phyloP scores from a whole-genome alignment of 2,113 vertebrate genomes.

The Chascanopsetta lugubris region DNA sequence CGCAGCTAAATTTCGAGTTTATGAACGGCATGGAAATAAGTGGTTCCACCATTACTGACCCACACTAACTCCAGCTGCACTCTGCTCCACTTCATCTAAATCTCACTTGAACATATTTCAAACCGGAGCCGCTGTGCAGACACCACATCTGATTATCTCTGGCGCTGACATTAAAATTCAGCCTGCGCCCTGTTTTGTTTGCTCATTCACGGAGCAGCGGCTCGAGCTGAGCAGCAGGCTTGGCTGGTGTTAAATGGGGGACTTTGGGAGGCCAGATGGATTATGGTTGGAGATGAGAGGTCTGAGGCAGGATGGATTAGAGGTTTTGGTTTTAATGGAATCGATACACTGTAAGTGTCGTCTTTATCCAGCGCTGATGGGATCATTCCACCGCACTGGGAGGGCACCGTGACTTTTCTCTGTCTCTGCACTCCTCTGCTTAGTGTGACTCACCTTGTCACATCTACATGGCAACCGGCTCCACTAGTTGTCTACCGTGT shows the following conservation, averaged over 20 bases:
- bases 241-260: slow-evolving; percentile 62
- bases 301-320: slow-evolving; percentile 75
- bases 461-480: slow-evolving; percentile 44
- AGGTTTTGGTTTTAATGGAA: slow-evolving; percentile 76
- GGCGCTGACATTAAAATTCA: slow-evolving; percentile 55
- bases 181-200: slow-evolving; percentile 61
- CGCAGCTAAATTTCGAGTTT: not conserved
- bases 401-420: slow-evolving; percentile 73
- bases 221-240: slow-evolving; percentile 58
- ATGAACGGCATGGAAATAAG: not conserved
- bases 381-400: slow-evolving; percentile 75
- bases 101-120: not conserved
- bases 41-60: not conserved
- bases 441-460: slow-evolving; percentile 58
- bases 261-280: slow-evolving; percentile 71
- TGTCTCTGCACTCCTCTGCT: slow-evolving; percentile 40
- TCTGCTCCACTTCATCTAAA: not conserved
- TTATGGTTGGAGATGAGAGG: slow-evolving; percentile 76
- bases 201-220: slow-evolving; percentile 52
- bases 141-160: slow-evolving; percentile 39
- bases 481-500: slow-evolving; percentile 28
- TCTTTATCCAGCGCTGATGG: slow-evolving; percentile 76
- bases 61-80: not conserved
- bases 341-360: slow-evolving; percentile 77
- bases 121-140: not conserved